Percentiles rank a stretch among this genome's conserved stretches.
phyloP scores from a whole-genome alignment of 2,888 invertebrate genomes.

The Linyphia triangularis region DNA sequence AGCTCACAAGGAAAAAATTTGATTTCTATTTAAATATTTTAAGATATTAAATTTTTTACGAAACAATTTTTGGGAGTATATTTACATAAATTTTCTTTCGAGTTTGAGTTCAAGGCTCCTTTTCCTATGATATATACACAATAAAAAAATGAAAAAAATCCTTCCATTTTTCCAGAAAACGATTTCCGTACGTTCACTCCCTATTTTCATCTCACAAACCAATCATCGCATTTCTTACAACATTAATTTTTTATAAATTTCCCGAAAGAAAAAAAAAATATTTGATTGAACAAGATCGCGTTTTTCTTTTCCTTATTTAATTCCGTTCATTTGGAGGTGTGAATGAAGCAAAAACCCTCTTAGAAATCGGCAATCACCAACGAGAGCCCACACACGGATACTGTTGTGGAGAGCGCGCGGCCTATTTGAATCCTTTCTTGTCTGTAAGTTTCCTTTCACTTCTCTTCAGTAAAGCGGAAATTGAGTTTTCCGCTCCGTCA shows the following conservation, averaged over 20 bases:
- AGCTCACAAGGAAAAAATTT: too few species aligned
- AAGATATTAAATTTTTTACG: too few species aligned
- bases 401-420: neutral
- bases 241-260: neutral
- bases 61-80: too few species aligned
- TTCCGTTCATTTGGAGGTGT: neutral
- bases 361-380: neutral
- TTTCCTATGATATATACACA: too few species aligned
- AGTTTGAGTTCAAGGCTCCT: too few species aligned
- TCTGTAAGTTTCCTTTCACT: neutral
- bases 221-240: too few species aligned
- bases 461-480: conserved; percentile 23
- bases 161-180: neutral
- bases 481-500: conserved; percentile 55
- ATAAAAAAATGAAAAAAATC: too few species aligned
- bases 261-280: neutral
- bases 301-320: neutral
- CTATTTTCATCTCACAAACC: neutral
- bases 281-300: neutral
- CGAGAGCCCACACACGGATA: neutral
- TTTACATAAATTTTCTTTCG: too few species aligned
- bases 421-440: neutral
- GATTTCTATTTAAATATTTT: too few species aligned
- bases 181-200: neutral
- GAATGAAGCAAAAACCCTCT: neutral